Evolutionary conservation across 2,113 vertebrate genomes (phyloP), one percentile per base, ranked within the genome.

Genomic region (Gnathonemus echidnorhynchus): DNA sequence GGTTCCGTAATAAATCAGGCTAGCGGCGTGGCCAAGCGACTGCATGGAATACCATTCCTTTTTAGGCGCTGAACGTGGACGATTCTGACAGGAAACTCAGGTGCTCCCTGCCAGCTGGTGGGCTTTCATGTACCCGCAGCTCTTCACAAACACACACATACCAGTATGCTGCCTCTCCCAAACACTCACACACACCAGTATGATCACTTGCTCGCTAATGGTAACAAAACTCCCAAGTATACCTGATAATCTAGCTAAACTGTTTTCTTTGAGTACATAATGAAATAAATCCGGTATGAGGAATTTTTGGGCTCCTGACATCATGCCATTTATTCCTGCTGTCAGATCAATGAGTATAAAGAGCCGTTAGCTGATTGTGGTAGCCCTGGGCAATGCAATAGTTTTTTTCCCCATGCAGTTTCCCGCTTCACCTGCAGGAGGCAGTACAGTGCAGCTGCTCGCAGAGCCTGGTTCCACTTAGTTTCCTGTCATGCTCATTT

Each of bases 1-100:
- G 87, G 89, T 58, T 62, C 42, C 74, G 8, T 58, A 90, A 87
- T 88, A 91, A 90, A 83, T 89, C 84, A 31, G 21, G 9, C 89
- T 27, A 74, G 74, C 7, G 88, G 39, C 24, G 88, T 46, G 46
- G 42, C 74, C 80, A 52, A 50, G 39, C 48, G 88, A 66, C 90
- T 89, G 53, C 89, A 53, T 74, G 88, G 52, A 92, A 91, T 90
- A 93, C 27, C 56, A 92, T 93, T 92, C 88, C 94, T 94, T 95
- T 94, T 95, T 94, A 93, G 94, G 92, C 52, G 62, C 70, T 90
- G 77, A 66, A 19, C 56, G 45, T 15, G 88, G 86, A 58, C 88
- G 49, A 77, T 70, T 91, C 88, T 77, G 62, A 88, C 90, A 80
- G 87, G 89, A 90, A 90, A 48, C 88, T 90, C 86, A 27, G 52